These are phyloP conservation scores for Melanogrammus aeglefinus DNA, from an alignment of 2,797 vertebrate species.

Conservation along the genomic window DNA sequence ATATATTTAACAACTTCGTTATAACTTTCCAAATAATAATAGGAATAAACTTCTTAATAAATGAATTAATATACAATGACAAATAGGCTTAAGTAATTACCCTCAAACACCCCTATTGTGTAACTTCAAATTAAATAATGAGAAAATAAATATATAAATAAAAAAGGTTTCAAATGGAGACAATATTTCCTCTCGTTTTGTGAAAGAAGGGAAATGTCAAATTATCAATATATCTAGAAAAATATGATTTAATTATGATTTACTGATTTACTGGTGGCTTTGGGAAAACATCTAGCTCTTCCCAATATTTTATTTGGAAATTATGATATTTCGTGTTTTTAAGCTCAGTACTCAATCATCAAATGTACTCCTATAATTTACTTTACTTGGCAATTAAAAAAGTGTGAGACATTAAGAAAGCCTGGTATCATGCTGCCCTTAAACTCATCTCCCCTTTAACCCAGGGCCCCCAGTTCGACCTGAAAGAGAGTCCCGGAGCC, in stretches of 20 bases:
- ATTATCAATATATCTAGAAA: not conserved
- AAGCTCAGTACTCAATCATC: not conserved
- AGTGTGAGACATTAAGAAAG: conserved; percentile 9
- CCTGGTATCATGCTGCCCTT: conserved; percentile 40
- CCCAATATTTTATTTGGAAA: not conserved
- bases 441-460: not conserved
- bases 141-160: not conserved
- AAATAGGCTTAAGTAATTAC: no score
- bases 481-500: conserved; percentile 93
- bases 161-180: not conserved
- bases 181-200: not conserved
- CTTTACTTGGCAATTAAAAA: not conserved
- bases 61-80: no score
- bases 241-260: not conserved
- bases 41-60: not conserved
- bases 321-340: not conserved
- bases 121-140: not conserved
- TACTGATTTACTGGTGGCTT: not conserved
- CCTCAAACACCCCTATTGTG: not conserved
- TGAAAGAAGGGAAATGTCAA: not conserved
- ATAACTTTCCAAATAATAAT: not conserved
- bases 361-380: not conserved
- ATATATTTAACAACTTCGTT: not conserved
- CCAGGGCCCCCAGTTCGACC: conserved; percentile 95
- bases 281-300: not conserved